Evolutionary conservation across 2,888 invertebrate genomes (phyloP).

Genomic region (Cantharis nigra): DNA sequence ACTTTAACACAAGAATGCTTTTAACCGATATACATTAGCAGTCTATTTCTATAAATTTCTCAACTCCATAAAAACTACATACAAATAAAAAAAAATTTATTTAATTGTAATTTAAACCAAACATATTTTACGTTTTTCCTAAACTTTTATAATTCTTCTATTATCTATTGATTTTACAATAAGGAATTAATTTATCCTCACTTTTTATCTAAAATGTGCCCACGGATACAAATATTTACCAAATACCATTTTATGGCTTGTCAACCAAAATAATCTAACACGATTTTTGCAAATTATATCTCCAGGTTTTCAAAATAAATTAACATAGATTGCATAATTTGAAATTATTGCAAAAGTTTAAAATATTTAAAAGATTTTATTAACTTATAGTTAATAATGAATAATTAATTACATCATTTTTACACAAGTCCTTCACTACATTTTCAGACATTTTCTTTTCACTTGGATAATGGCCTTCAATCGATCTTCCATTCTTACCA

Average conservation of each 20-base stretch:
- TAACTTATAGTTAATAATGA: no score
- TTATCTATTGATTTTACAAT: neutral
- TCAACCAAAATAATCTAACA: neutral
- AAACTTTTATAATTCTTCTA: neutral
- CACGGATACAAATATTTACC: neutral
- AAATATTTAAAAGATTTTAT: neutral
- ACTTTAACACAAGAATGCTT: conserved; percentile 44
- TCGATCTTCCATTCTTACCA: no score
- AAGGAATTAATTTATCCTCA: neutral
- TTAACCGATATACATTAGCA: conserved; percentile 43
- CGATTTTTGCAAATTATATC: neutral
- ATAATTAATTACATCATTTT: no score
- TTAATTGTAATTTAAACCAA: neutral
- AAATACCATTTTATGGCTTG: neutral
- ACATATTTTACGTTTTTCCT: neutral
- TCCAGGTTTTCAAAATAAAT: neutral
- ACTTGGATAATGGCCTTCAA: no score
- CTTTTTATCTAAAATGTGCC: neutral
- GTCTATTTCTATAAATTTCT: conserved; percentile 43
- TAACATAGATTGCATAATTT: neutral
- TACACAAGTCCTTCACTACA: no score
- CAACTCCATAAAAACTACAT: conserved; percentile 16
- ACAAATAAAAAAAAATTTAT: neutral
- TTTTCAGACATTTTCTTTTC: no score
- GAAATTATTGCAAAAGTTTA: neutral